Evolutionary conservation across 2,797 vertebrate species (phyloP), one percentile per base, ranked within the genome.

Genomic region (Artibeus lituratus): DNA sequence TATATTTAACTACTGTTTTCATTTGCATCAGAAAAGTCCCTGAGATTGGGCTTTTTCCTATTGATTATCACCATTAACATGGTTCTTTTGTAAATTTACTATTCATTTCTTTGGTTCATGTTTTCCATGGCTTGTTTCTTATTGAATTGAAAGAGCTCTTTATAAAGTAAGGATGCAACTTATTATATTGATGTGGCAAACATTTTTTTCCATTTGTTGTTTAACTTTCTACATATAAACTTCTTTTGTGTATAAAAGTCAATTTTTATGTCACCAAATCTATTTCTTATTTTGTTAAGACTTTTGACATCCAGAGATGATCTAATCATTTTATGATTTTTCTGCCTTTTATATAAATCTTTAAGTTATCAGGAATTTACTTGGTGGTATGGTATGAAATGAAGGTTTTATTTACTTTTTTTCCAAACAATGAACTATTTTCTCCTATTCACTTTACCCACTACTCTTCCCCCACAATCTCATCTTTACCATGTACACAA

Each of bases 261-360:
- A 90, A 62, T 29, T 82, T 80, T 88, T 62, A 74, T 90, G 65
- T 78, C 16, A 78, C 42, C 29, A 65, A 91, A 70, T 83, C 32
- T 94, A n/a, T 90, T 82, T 55, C 69, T 88, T 95, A 16, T 85
- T 92, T 87, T 82, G 37, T 35, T 86, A 77, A 51, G 49, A 51
- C 7, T 82, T 93, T 35, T 74, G 29, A 16, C 15, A 77, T 24
- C 7, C 57, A 90, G 32, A 91, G 11, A 62, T 42, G 12, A 95
- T 62, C 29, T 74, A 81, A 74, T 35, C 84, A 65, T 90, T 96
- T 91, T n/a, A 83, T 55, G 9, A 47, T 82, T 78, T 87, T 84
- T 82, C 51, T 85, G 65, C 14, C 91, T 95, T 91, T 76, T 53
- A 89, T 62, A 37, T 93, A 91, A 91, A 53, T 37, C 11, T 90